Percentiles rank a stretch among this genome's conserved stretches.
These are phyloP conservation scores for Agriopis leucophaearia DNA, from an alignment of 2,888 invertebrate genomes.

Conservation along the genomic window DNA sequence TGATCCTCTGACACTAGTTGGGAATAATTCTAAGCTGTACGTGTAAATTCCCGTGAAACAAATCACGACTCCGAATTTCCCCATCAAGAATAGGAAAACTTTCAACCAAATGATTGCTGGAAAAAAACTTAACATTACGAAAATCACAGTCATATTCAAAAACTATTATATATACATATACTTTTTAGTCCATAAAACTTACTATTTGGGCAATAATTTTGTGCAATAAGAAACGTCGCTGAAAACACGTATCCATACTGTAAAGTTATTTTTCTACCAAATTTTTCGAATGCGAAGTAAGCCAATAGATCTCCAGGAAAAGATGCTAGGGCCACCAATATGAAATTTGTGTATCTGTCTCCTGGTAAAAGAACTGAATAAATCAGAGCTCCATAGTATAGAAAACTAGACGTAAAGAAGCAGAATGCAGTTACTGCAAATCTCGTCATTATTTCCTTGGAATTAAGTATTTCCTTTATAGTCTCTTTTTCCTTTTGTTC, in stretches of 20 bases:
- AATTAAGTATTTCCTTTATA: slow-evolving; percentile 65
- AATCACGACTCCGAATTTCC: slow-evolving; percentile 70
- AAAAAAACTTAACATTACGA: slow-evolving; percentile 29
- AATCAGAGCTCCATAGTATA: slow-evolving; percentile 71
- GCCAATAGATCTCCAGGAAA: slow-evolving; percentile 75
- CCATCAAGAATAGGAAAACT: slow-evolving; percentile 64
- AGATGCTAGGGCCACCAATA: slow-evolving; percentile 65
- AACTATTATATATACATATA: neutral
- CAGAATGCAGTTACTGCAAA: slow-evolving; percentile 67
- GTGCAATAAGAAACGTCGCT: slow-evolving; percentile 66
- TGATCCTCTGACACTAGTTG: slow-evolving; percentile 74
- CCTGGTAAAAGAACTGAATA: slow-evolving; percentile 72
- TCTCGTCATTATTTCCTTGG: slow-evolving; percentile 70
- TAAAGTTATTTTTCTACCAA: slow-evolving; percentile 68
- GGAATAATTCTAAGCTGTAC: slow-evolving; percentile 73
- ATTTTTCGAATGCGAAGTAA: slow-evolving; percentile 65
- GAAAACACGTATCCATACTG: slow-evolving; percentile 66
- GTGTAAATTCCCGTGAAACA: slow-evolving; percentile 76
- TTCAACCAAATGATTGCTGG: slow-evolving; percentile 71
- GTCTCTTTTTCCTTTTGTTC: slow-evolving; percentile 66
- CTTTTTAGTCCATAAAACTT: slow-evolving; percentile 54
- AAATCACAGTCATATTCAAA: slow-evolving; percentile 23
- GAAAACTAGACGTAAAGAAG: slow-evolving; percentile 72
- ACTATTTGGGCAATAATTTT: slow-evolving; percentile 67
- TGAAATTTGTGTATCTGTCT: slow-evolving; percentile 74